These are phyloP conservation scores for Sycon ciliatum DNA, from an alignment of 37 sponge, comb jelly and placozoan genomes.

Conservation along the genomic window DNA sequence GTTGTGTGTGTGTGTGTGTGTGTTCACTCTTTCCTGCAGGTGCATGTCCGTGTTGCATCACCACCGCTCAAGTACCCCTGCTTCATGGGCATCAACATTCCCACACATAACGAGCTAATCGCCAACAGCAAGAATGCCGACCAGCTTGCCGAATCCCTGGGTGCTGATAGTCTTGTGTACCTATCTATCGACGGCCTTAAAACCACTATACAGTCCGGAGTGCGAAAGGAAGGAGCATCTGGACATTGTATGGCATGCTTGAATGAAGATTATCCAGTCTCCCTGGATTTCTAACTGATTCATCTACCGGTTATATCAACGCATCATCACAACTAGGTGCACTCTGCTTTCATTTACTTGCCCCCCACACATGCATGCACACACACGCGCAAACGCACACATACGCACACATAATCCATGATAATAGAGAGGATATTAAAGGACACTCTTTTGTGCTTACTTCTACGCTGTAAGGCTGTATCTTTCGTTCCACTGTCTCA, in stretches of 20 bases:
- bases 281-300: constrained; percentile 2
- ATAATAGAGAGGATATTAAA: no score
- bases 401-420: no score
- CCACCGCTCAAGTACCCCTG: constrained; percentile 18
- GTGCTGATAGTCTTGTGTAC: constrained; percentile 19
- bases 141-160: neutral
- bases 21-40: neutral
- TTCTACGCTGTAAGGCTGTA: no score
- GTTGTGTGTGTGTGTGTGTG: no score
- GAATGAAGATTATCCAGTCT: constrained; percentile 21
- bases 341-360: no score
- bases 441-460: no score
- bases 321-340: no score
- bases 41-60: constrained; percentile 22
- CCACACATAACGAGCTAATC: constrained; percentile 13
- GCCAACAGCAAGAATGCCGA: neutral
- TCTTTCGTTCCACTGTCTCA: no score
- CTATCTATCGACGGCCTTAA: constrained; percentile 5
- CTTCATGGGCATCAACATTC: constrained; percentile 27
- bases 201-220: neutral
- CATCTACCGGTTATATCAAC: no score
- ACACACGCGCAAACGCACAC: no score
- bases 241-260: constrained; percentile 12
- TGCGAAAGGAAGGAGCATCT: neutral
- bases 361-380: no score